Evolutionary conservation across 2,888 invertebrate genomes (phyloP), one percentile per base, ranked within the genome.

Genomic region (Rhaphigaster nebulosa): DNA sequence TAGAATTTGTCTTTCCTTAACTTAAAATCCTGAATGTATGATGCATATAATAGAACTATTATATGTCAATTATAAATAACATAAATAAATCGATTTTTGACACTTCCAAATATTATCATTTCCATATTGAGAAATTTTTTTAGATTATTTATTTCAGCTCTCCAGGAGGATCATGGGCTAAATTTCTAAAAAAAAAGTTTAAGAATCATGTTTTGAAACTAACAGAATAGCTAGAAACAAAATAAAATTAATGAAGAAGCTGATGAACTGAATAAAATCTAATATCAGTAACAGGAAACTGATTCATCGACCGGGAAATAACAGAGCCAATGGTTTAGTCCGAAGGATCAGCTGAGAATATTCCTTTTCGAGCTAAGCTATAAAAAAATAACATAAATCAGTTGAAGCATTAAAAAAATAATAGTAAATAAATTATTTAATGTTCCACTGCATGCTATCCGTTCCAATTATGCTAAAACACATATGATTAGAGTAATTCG

Each of bases 381-480:
- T 76, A 76, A 76, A 76, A 76, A 76, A 76, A 76, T 76, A 76
- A 76, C 34, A 76, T 26, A 76, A 34, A 76, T 76, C 70, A 76
- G 70, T 76, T 76, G 70, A 76, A 76, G 70, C 70, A 76, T 76
- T 76, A 76, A 76, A 76, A 76, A 76, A 76, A 76, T 76, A 76
- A 76, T 76, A 76, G 4, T 38, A 76, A 76, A 76, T 76, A 76
- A 76, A 76, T 76, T 76, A 76, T 76, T 76, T 76, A 76, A 76
- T 76, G 70, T 76, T 76, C 70, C 70, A 76, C 70, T 76, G 70
- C 70, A 76, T 76, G 70, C 70, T 76, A 38, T 38, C 70, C 70
- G 70, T 76, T 76, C 38, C 70, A 76, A 76, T 38, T 76, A 76
- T 76, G 70, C 70, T 76, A 76, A 76, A 38, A 76, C n/a, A 76